These are phyloP conservation scores for Takifugu bimaculatus DNA, from an alignment of 2,113 vertebrate genomes.

Conservation along the genomic window DNA sequence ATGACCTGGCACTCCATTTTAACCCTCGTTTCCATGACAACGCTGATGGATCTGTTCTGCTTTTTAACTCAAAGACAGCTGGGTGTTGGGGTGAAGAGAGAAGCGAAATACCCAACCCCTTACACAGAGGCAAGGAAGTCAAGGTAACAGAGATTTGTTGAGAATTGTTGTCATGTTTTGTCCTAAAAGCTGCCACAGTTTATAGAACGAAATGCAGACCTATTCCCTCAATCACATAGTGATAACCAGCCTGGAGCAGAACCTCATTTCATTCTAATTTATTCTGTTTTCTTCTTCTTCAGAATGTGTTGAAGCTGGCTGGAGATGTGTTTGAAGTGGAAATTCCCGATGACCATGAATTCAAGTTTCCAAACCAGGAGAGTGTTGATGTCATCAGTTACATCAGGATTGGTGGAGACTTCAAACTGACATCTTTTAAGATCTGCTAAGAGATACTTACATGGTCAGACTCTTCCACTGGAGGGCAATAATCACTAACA, in stretches of 20 bases:
- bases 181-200: background rate
- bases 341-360: slow-evolving; percentile 67
- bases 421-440: slow-evolving; percentile 80
- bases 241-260: slow-evolving; percentile 67
- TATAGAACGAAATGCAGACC: background rate
- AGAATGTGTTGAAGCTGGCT: no score
- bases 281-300: no score
- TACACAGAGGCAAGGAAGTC: slow-evolving; percentile 69
- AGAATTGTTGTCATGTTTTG: background rate
- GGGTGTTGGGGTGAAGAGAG: slow-evolving; percentile 83
- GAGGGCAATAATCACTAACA: no score
- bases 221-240: slow-evolving; percentile 61
- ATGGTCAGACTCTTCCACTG: no score
- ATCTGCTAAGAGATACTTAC: slow-evolving; percentile 56
- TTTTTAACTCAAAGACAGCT: slow-evolving; percentile 84
- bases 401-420: slow-evolving; percentile 69
- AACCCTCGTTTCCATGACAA: slow-evolving; percentile 85
- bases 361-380: slow-evolving; percentile 78
- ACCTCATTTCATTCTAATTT: slow-evolving; percentile 77
- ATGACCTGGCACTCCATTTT: slow-evolving; percentile 82
- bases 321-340: no score
- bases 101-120: slow-evolving; percentile 79
- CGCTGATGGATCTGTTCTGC: slow-evolving; percentile 73
- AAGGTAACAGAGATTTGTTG: slow-evolving; percentile 74
- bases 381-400: slow-evolving; percentile 69